A percentile compares a stretch with the other conserved stretches of the same genome.
Evolutionary conservation across 2,888 invertebrate species (phyloP).

Genomic region (Phoenoteleia sp.): DNA sequence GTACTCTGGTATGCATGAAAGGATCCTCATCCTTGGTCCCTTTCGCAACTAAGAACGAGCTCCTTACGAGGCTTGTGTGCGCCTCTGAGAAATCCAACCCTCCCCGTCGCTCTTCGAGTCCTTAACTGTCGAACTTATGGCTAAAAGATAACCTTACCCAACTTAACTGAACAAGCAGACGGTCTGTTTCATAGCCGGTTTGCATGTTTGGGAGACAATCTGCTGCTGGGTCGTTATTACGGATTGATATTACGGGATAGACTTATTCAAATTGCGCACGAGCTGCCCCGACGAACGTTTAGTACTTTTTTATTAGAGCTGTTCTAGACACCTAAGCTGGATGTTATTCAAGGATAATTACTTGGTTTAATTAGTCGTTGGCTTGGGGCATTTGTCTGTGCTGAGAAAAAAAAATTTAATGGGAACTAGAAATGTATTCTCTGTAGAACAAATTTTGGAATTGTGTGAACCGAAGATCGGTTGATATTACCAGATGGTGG

Average conservation of each 20-base stretch:
- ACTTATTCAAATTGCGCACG: conserved; percentile 54
- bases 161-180: conserved; percentile 68
- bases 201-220: conserved; percentile 69
- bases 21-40: conserved; percentile 81
- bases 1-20: conserved; percentile 86
- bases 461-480: no score
- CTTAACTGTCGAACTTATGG: conserved; percentile 81
- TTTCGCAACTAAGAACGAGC: conserved; percentile 75
- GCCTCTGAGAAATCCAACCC: conserved; percentile 61
- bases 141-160: conserved; percentile 72
- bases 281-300: conserved; percentile 42
- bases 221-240: conserved; percentile 67
- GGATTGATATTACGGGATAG: conserved; percentile 54
- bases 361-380: no score
- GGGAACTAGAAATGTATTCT: no score
- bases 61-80: conserved; percentile 71
- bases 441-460: no score
- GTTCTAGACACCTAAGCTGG: neutral
- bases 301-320: conserved; percentile 40
- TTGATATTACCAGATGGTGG: no score
- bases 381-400: no score
- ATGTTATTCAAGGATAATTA: conserved; percentile 12
- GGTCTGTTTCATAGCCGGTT: conserved; percentile 67
- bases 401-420: no score
- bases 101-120: conserved; percentile 78